A percentile compares a stretch with the other conserved stretches of the same genome.
These are phyloP conservation scores for Hermetia illucens DNA, from an alignment of 1,140 invertebrate species.

Conservation along the genomic window DNA sequence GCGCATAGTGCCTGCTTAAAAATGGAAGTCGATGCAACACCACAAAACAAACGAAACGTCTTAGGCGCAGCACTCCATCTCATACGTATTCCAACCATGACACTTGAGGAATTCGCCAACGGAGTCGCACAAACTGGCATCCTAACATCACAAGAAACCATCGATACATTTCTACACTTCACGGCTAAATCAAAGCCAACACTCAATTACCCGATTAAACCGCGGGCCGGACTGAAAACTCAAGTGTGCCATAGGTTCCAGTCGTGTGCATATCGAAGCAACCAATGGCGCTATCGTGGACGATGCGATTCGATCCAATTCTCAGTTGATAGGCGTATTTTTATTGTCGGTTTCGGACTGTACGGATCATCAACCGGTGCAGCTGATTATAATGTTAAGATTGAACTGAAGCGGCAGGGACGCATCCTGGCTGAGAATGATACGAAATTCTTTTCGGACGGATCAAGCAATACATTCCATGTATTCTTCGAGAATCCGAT, in stretches of 20 bases:
- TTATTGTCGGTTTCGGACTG: slow-evolving; percentile 81
- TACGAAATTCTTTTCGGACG: slow-evolving; percentile 86
- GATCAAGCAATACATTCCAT: slow-evolving; percentile 85
- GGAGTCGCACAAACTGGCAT: slow-evolving; percentile 79
- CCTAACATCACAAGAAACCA: slow-evolving; percentile 76
- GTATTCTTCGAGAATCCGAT: slow-evolving; percentile 88
- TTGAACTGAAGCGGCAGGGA: slow-evolving; percentile 75
- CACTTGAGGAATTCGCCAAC: slow-evolving; percentile 80
- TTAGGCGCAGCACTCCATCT: slow-evolving; percentile 67
- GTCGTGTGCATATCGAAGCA: slow-evolving; percentile 89
- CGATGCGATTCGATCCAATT: slow-evolving; percentile 88
- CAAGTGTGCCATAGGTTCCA: slow-evolving; percentile 90
- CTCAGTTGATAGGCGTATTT: slow-evolving; percentile 77
- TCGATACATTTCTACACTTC: slow-evolving; percentile 83
- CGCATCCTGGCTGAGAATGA: slow-evolving; percentile 76
- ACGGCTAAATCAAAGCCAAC: slow-evolving; percentile 69
- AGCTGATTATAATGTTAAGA: slow-evolving; percentile 80
- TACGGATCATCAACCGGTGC: slow-evolving; percentile 86
- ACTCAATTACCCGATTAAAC: slow-evolving; percentile 65
- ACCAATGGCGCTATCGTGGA: slow-evolving; percentile 88
- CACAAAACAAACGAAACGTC: slow-evolving; percentile 54
- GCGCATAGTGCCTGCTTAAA: slow-evolving; percentile 70
- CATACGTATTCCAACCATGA: slow-evolving; percentile 81
- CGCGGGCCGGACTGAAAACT: slow-evolving; percentile 72
- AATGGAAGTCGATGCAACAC: slow-evolving; percentile 59